Evolutionary conservation across 2,113 vertebrate species (phyloP).

Genomic region (Pedionomus torquatus): DNA sequence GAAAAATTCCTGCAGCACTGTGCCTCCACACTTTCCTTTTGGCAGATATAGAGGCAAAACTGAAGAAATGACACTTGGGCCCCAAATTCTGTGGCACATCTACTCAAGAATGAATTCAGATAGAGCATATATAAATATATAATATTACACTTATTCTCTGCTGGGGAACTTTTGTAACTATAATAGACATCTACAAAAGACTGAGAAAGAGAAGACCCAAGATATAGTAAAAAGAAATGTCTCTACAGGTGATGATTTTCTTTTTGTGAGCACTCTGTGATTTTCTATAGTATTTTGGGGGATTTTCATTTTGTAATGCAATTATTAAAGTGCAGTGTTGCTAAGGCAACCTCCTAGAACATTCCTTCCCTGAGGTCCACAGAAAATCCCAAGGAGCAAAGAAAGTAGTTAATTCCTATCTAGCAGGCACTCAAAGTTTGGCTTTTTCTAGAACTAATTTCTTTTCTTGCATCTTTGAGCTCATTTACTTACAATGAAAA

Average conservation of each 20-base stretch:
- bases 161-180: neutral
- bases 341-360: constrained; percentile 10
- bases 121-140: neutral
- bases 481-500: constrained; percentile 64
- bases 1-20: neutral
- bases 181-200: neutral
- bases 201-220: neutral
- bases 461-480: constrained; percentile 25
- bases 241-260: neutral
- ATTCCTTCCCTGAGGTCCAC: neutral
- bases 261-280: neutral
- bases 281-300: neutral
- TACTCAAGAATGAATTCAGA: neutral
- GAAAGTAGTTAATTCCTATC: neutral
- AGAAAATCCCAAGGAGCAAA: constrained; percentile 8
- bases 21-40: fast-evolving
- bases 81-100: neutral
- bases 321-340: constrained; percentile 26
- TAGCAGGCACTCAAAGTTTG: neutral
- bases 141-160: neutral
- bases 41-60: neutral
- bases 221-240: neutral
- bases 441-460: neutral
- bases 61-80: neutral
- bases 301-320: neutral